Percentiles rank a stretch among this genome's conserved stretches.
Evolutionary conservation across 2,888 invertebrate species (phyloP).

Genomic region (Melipona bicolor): DNA sequence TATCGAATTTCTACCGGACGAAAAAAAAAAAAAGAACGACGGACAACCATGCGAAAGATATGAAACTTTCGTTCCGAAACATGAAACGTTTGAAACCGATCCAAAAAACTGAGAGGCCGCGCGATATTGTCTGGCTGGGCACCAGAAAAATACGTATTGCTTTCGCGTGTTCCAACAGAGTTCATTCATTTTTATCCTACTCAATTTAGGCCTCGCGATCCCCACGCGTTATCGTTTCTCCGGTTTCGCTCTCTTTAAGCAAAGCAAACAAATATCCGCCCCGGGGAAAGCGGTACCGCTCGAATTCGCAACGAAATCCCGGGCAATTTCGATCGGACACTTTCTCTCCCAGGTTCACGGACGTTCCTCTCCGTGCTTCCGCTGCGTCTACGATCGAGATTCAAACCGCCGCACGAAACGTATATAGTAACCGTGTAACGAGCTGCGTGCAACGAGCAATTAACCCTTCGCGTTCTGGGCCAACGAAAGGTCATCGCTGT

Average conservation of each 20-base stretch:
- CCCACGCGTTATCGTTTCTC: too few relatives aligned
- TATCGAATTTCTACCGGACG: too few relatives aligned
- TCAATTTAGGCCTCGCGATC: conserved; percentile 6
- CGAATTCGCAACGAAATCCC: conserved; percentile 11
- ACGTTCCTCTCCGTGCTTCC: conserved; percentile 27
- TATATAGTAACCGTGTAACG: neutral
- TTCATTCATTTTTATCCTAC: conserved; percentile 35
- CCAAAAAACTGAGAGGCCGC: neutral
- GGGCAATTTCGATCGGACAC: conserved; percentile 31
- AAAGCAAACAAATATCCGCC: conserved; percentile 20
- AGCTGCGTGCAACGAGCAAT: conserved; percentile 52
- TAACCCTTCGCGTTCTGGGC: conserved; percentile 36
- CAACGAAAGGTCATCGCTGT: conserved; percentile 58
- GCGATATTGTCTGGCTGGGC: neutral
- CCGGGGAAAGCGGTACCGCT: conserved; percentile 16
- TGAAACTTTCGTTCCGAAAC: neutral
- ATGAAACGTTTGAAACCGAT: neutral
- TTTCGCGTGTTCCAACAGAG: neutral
- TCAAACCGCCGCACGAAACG: conserved; percentile 22
- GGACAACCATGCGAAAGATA: neutral
- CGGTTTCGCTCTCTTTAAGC: conserved; percentile 10
- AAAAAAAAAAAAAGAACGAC: neutral
- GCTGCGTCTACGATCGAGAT: conserved; percentile 16
- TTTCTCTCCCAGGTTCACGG: conserved; percentile 46
- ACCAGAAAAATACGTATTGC: conserved; percentile 3